Percentiles rank a stretch among this genome's conserved stretches.
These are phyloP conservation scores for Epinotia bilunana DNA, from an alignment of 2,888 invertebrate genomes.

Conservation along the genomic window DNA sequence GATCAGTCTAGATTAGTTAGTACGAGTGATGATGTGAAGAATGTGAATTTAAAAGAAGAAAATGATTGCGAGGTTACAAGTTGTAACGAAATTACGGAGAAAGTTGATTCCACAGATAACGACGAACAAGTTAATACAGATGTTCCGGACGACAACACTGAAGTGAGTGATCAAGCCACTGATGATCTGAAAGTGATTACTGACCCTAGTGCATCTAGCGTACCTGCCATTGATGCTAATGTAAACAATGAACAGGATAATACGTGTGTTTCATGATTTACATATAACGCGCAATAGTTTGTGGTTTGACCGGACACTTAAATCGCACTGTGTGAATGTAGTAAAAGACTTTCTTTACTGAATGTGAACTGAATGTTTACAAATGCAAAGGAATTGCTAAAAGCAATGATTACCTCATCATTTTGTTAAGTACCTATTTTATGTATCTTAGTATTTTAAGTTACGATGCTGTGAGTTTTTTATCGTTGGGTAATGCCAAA, in stretches of 20 bases:
- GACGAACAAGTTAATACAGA: neutral
- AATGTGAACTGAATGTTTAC: neutral
- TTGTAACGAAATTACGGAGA: constrained; percentile 13
- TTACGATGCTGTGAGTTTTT: neutral
- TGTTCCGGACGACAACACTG: neutral
- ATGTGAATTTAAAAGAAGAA: neutral
- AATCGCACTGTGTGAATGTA: neutral
- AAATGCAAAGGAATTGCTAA: neutral
- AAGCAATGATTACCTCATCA: constrained; percentile 15
- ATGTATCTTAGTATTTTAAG: neutral
- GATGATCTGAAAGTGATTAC: neutral
- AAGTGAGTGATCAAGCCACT: neutral
- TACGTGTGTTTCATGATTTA: neutral
- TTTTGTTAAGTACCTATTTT: constrained; percentile 10
- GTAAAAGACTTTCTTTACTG: constrained; percentile 7
- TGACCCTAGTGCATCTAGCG: neutral
- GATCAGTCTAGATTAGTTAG: constrained; percentile 31
- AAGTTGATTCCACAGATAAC: constrained; percentile 19
- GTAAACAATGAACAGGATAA: neutral
- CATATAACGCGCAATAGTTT: neutral
- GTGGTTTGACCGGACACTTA: constrained; percentile 3
- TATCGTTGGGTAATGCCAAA: neutral
- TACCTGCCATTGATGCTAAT: neutral
- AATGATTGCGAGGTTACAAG: neutral
- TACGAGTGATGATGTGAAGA: constrained; percentile 33